phyloP scores from a whole-genome alignment of 2,888 invertebrate genomes.

The Ichneumon xanthorius region DNA sequence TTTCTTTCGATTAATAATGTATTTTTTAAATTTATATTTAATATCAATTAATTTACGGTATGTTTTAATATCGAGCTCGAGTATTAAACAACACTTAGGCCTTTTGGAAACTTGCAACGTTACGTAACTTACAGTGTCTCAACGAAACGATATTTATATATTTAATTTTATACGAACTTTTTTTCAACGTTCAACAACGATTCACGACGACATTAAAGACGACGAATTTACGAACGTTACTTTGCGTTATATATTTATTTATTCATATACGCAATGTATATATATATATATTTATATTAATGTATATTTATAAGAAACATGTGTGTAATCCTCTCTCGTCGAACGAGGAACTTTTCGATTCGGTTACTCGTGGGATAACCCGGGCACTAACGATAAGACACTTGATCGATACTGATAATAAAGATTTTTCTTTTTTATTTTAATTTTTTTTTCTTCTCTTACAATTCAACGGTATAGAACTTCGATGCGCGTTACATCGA shows the following conservation, averaged over 20 bases:
- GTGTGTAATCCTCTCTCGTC: constrained; percentile 37
- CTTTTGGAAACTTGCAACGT: constrained; percentile 67
- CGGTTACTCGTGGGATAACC: constrained; percentile 53
- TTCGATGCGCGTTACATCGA: constrained; percentile 25
- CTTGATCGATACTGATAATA: constrained; percentile 61
- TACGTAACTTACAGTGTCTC: constrained; percentile 30
- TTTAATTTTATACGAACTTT: constrained; percentile 44
- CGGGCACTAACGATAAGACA: constrained; percentile 69
- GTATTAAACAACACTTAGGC: constrained; percentile 64
- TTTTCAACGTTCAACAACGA: constrained; percentile 64
- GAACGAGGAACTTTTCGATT: constrained; percentile 60
- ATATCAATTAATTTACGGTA: constrained; percentile 13
- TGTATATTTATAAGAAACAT: constrained; percentile 48
- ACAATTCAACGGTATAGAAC: not conserved
- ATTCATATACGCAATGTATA: not conserved
- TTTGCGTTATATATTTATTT: constrained; percentile 2
- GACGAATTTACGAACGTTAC: constrained; percentile 61
- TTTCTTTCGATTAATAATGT: constrained; percentile 4
- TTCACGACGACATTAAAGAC: constrained; percentile 55
- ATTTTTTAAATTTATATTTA: constrained; percentile 16
- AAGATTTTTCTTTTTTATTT: constrained; percentile 22
- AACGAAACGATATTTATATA: constrained; percentile 53
- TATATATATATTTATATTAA: constrained; percentile 23
- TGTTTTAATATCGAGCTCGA: constrained; percentile 16
- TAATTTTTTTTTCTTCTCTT: constrained; percentile 1